Percentiles rank a stretch among this genome's conserved stretches.
phyloP scores from a whole-genome alignment of 30 jellyfish, hydroid and myxozoan species.

The Haliclystus octoradiatus region DNA sequence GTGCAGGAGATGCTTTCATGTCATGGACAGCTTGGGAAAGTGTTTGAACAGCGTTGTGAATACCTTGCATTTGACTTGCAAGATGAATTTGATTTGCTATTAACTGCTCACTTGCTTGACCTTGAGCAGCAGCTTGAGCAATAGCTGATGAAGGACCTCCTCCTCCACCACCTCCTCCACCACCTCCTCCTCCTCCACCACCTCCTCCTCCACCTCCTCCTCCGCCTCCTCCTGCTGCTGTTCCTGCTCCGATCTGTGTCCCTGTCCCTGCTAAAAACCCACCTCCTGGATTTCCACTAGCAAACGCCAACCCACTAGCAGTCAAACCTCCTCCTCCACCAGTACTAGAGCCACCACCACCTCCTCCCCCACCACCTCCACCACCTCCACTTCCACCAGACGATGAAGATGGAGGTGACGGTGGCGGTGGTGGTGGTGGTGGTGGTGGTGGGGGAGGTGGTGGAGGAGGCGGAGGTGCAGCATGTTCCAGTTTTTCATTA shows the following conservation, averaged over 20 bases:
- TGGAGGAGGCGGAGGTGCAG: slow-evolving; percentile 14
- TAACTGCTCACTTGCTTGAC: slow-evolving; percentile 26
- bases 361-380: slow-evolving; percentile 18
- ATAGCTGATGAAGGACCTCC: not conserved
- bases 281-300: slow-evolving; percentile 1
- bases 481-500: slow-evolving; percentile 9
- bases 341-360: slow-evolving; percentile 23
- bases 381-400: slow-evolving; percentile 19
- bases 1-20: not conserved
- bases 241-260: slow-evolving; percentile 1
- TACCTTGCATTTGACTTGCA: slow-evolving; percentile 31
- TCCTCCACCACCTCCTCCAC: slow-evolving; percentile 3
- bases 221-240: slow-evolving; percentile 10
- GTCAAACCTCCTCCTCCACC: slow-evolving; percentile 21
- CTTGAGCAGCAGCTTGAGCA: not conserved
- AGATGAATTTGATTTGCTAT: slow-evolving; percentile 40
- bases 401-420: slow-evolving; percentile 45
- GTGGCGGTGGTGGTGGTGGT: slow-evolving; percentile 58
- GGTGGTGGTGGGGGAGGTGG: slow-evolving; percentile 66
- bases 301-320: slow-evolving; percentile 4
- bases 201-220: slow-evolving; percentile 21
- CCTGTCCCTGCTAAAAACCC: not conserved
- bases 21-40: slow-evolving; percentile 22
- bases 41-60: slow-evolving; percentile 29
- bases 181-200: slow-evolving; percentile 23